Conservation (phyloP, 2,888 invertebrate genomes). For the Drosophila eohydei region DNA sequence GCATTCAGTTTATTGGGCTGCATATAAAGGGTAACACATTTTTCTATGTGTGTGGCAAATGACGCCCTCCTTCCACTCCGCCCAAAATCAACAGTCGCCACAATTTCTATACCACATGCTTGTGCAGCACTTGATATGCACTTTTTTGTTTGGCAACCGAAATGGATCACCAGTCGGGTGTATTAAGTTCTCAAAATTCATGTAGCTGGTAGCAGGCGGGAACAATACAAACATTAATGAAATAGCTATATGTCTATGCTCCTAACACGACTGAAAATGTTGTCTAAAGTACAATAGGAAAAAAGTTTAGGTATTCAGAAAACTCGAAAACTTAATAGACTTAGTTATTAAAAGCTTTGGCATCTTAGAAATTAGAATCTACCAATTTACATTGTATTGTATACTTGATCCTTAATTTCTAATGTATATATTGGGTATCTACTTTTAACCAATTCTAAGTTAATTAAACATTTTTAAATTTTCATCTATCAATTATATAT, state of each 20-base stretch:
- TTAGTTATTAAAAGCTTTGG: too few relatives aligned
- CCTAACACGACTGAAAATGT: too few relatives aligned
- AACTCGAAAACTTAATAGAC: too few relatives aligned
- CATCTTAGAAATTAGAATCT: too few relatives aligned
- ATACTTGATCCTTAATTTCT: too few relatives aligned
- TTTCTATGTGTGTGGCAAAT: constrained; percentile 33
- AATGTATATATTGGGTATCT: too few relatives aligned
- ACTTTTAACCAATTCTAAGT: too few relatives aligned
- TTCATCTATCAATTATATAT: background rate
- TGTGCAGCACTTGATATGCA: constrained; percentile 6
- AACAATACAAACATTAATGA: background rate
- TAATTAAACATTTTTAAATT: background rate
- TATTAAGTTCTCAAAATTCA: background rate
- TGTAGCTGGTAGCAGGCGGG: background rate
- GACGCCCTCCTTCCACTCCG: background rate
- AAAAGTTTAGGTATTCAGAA: too few relatives aligned
- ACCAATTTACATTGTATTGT: too few relatives aligned
- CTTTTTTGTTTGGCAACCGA: constrained; percentile 1
- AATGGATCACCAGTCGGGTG: constrained; percentile 5
- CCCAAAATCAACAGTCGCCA: constrained; percentile 4
- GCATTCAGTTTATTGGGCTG: constrained; percentile 34
- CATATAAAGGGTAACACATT: constrained; percentile 32
- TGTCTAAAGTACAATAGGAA: too few relatives aligned
- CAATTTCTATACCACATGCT: constrained; percentile 27
- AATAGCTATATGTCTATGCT: too few relatives aligned